Conservation (phyloP, 2,113 vertebrate genomes). For the Tor tambroides region DNA sequence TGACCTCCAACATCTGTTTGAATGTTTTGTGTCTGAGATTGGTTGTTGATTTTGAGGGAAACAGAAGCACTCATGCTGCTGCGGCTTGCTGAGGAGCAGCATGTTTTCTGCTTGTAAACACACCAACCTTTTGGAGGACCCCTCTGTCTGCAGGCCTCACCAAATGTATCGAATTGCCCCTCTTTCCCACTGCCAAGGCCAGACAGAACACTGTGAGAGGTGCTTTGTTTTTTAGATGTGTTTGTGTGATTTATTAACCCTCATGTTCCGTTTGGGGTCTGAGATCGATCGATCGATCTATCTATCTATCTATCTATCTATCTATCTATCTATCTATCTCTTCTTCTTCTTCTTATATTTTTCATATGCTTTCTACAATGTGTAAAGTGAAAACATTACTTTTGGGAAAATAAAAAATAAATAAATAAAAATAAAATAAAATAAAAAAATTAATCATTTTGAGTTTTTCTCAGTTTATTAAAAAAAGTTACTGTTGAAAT, state of each 20-base stretch:
- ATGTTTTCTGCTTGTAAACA: slow-evolving; percentile 33
- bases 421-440: no score
- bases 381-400: no score
- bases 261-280: no score
- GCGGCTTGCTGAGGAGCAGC: slow-evolving; percentile 3
- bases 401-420: no score
- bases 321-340: no score
- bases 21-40: background rate
- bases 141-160: background rate
- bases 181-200: background rate
- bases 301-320: no score
- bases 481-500: no score
- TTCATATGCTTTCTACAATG: no score
- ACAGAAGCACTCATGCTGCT: slow-evolving; percentile 8
- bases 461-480: no score
- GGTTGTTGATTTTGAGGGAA: background rate
- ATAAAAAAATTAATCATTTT: no score
- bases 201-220: background rate
- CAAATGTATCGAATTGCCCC: background rate
- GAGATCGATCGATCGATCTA: no score
- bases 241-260: background rate
- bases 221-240: slow-evolving; percentile 19
- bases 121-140: slow-evolving; percentile 27
- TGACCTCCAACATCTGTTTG: slow-evolving; percentile 9
- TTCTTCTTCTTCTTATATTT: no score